phyloP scores from a whole-genome alignment of 2,113 vertebrate species.

The Cromileptes altivelis region DNA sequence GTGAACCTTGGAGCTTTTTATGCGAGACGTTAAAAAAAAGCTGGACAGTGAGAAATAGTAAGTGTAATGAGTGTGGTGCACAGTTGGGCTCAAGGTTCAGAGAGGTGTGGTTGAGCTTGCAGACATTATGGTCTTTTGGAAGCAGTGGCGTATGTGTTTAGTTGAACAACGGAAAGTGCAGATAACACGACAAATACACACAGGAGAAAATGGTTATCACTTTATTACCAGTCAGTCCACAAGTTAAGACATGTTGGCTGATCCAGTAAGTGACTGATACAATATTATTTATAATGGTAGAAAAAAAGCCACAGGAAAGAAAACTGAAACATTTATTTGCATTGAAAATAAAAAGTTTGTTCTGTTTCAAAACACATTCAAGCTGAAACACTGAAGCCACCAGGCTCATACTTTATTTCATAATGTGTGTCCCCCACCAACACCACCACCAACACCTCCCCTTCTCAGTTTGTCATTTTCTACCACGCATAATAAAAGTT shows the following conservation, averaged over 20 bases:
- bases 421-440: too few species aligned
- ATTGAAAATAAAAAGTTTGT: slow-evolving; percentile 39
- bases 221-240: slow-evolving; percentile 24
- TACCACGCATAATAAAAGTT: background rate
- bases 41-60: background rate
- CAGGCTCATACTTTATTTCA: background rate
- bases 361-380: slow-evolving; percentile 1
- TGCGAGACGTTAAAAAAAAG: background rate
- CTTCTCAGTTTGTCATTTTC: background rate
- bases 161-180: background rate
- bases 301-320: background rate
- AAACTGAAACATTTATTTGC: slow-evolving; percentile 20
- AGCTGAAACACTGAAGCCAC: background rate
- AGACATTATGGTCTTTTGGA: background rate
- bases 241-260: background rate
- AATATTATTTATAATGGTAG: background rate
- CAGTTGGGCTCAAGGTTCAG: slow-evolving; percentile 53
- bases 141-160: too few species aligned
- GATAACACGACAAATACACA: background rate
- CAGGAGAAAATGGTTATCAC: background rate
- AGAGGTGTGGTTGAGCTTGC: slow-evolving; percentile 39
- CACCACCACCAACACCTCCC: background rate
- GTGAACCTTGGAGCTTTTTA: slow-evolving; percentile 41
- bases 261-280: background rate
- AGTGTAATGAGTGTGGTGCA: background rate